Percentiles rank a stretch among this genome's conserved stretches.
phyloP scores from a whole-genome alignment of 2,113 vertebrate species.

The Ictalurus furcatus region DNA sequence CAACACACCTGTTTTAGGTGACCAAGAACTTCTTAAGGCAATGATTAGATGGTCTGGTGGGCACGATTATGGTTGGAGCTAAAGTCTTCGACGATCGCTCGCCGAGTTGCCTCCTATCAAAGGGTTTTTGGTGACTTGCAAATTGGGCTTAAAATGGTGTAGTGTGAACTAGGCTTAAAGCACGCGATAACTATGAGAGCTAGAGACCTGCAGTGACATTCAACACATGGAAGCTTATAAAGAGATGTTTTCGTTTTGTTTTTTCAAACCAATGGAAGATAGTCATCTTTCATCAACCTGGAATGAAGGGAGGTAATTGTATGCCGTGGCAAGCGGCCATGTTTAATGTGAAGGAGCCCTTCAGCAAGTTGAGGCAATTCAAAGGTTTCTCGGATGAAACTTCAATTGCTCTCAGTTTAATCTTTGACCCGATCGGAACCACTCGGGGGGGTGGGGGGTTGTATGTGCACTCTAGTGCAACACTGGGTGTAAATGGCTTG shows the following conservation, averaged over 20 bases:
- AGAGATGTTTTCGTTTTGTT: conserved; percentile 48
- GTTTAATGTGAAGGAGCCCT: conserved; percentile 45
- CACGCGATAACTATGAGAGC: conserved; percentile 54
- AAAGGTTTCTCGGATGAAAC: conserved; percentile 40
- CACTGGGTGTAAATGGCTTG: conserved; percentile 14
- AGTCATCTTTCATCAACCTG: conserved; percentile 38
- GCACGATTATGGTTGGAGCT: too few relatives aligned
- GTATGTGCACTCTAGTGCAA: not conserved
- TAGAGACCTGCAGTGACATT: conserved; percentile 48
- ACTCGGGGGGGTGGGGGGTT: not conserved
- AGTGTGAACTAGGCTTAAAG: not conserved
- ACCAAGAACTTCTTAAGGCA: too few relatives aligned
- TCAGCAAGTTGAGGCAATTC: conserved; percentile 40
- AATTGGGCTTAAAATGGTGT: too few relatives aligned
- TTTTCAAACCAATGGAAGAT: conserved; percentile 50
- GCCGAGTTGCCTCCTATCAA: too few relatives aligned
- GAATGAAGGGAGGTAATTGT: conserved; percentile 34
- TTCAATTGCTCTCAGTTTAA: conserved; percentile 48
- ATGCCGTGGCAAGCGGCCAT: conserved; percentile 31
- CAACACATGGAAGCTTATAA: conserved; percentile 51
- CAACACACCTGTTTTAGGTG: too few relatives aligned
- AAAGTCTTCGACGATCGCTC: too few relatives aligned
- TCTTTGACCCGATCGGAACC: conserved; percentile 11
- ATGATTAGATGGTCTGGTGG: too few relatives aligned
- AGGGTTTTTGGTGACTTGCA: too few relatives aligned